Evolutionary conservation across 2,888 invertebrate genomes (phyloP).

Genomic region (Melanargia galathea): DNA sequence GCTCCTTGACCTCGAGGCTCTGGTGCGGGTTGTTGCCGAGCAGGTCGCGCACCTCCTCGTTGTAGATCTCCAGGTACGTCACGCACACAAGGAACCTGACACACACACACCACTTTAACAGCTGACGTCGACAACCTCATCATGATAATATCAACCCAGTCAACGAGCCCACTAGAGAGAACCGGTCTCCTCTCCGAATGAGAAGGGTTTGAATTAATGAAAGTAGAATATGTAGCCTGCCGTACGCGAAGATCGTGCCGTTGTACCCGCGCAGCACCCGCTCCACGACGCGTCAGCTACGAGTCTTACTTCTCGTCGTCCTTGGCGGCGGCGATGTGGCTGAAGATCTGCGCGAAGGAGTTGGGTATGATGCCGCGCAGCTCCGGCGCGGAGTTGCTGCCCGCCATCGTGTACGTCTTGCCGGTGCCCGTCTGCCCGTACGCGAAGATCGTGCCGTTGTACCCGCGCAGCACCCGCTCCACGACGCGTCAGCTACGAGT

Average conservation of each 20-base stretch:
- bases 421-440: slow-evolving; percentile 95
- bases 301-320: slow-evolving; percentile 90
- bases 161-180: too few species aligned
- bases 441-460: slow-evolving; percentile 96
- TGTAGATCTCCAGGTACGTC: slow-evolving; percentile 99
- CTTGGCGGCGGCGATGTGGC: slow-evolving; percentile 96
- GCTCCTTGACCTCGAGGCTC: slow-evolving; percentile 95
- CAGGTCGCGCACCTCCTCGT: slow-evolving; percentile 98
- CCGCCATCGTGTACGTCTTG: slow-evolving; percentile 99
- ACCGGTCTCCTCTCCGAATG: too few species aligned
- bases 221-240: too few species aligned
- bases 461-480: slow-evolving; percentile 97
- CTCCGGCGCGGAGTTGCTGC: slow-evolving; percentile 92
- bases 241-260: slow-evolving; percentile 95
- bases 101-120: too few species aligned
- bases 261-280: slow-evolving; percentile 98
- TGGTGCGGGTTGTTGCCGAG: slow-evolving; percentile 93
- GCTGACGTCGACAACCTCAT: too few species aligned
- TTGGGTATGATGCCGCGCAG: slow-evolving; percentile 98
- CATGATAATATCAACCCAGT: too few species aligned
- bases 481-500: slow-evolving; percentile 85
- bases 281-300: slow-evolving; percentile 90
- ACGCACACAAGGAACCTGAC: slow-evolving; percentile 96
- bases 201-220: too few species aligned
- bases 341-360: slow-evolving; percentile 99